A percentile compares a stretch with the other conserved stretches of the same genome.
Evolutionary conservation across 2,888 invertebrate genomes (phyloP).

Genomic region (Brachypterus glaber): DNA sequence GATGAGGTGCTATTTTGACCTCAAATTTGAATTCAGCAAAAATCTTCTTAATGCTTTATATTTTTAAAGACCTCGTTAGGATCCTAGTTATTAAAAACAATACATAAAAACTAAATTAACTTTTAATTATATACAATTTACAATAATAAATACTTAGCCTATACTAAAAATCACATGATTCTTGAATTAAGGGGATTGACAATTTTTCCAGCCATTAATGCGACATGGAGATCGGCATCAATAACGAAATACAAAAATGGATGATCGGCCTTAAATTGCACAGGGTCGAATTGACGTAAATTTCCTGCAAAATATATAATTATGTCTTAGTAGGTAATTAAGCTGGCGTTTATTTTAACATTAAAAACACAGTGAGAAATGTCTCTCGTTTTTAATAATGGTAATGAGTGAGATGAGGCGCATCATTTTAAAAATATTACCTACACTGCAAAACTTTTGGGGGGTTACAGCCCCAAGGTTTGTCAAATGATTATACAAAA

Average conservation of each 20-base stretch:
- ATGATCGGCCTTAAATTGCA: conserved; percentile 67
- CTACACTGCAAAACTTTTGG: too few species aligned
- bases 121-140: conserved; percentile 11
- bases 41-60: too few species aligned
- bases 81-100: conserved; percentile 8
- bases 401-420: too few species aligned
- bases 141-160: neutral
- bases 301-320: conserved; percentile 36
- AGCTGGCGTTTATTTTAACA: conserved; percentile 13
- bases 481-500: too few species aligned
- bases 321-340: too few species aligned
- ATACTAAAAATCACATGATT: conserved; percentile 50
- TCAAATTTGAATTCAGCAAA: too few species aligned
- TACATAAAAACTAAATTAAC: neutral
- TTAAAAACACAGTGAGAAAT: conserved; percentile 13
- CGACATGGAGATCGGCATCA: conserved; percentile 68
- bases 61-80: too few species aligned
- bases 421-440: too few species aligned
- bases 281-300: conserved; percentile 43
- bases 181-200: conserved; percentile 74
- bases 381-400: conserved; percentile 13
- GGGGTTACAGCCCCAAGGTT: too few species aligned
- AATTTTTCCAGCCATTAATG: conserved; percentile 74
- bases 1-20: too few species aligned
- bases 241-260: conserved; percentile 80